Evolutionary conservation across 53 echinoderm and acorn worm genomes (phyloP), one percentile per base, ranked within the genome.

Genomic region (Astropecten irregularis): DNA sequence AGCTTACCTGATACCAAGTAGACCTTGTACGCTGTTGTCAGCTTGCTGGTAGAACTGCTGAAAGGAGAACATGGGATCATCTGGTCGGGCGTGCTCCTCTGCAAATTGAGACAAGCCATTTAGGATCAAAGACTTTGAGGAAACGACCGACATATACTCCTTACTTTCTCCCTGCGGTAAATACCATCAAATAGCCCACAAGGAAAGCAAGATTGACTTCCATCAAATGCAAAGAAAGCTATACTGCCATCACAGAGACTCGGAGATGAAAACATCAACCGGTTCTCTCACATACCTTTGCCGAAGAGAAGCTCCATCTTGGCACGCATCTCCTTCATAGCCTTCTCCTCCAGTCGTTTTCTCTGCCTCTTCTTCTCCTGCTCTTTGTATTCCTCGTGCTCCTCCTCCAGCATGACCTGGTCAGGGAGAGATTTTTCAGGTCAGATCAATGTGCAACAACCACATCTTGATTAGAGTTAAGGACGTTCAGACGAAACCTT

Each of bases 341-440:
- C 88, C 49, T 76, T 90, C 40, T 88, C 77, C 60, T 66, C 50
- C 28, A 89, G 84, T 40, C 81, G 77, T 68, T 48, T 59, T 28
- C 73, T 57, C 48, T 79, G 69, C 48, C 84, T 86, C 87, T 66
- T 87, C 68, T 82, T 84, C 76, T 93, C 93, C 73, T 87, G 86
- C 36, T 93, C 96, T 66, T 84, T 89, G 65, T 83, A 91, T 44
- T 96, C 96, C 49, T 93, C 91, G n/a, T 87, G 93, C 74, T 93
- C 93, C 62, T 91, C 93, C 63, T 96, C 93, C 0, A 96, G 81
- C 96, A 96, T 96, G 64, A 95, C 96, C 93, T 95, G 47, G 29
- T 66, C 29, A 52, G n/a, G 30, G 21, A 11, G 42, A 6, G 42
- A 42, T 42, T 8, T n/a, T 42, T 6, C 42, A 42, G 11, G 11